Percentiles rank a stretch among this genome's conserved stretches.
Conservation (phyloP, 2,113 vertebrate genomes). For the Labeo catla region DNA sequence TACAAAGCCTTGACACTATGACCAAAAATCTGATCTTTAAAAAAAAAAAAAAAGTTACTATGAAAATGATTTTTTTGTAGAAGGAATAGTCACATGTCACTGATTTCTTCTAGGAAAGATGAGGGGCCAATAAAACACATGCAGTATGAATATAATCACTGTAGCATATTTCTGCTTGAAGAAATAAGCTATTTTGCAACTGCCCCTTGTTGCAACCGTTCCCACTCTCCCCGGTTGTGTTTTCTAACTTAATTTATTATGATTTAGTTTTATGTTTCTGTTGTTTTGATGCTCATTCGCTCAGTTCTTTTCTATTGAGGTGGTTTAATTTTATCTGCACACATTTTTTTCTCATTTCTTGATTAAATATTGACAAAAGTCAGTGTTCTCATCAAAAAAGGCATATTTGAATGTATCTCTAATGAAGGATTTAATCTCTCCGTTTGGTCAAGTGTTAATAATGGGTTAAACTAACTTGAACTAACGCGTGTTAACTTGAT, state of each 20-base stretch:
- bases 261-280: not conserved
- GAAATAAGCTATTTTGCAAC: no score
- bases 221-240: no score
- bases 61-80: no score
- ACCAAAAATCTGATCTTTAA: no score
- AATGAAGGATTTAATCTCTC: not conserved
- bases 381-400: not conserved
- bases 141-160: no score
- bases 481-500: not conserved
- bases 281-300: not conserved
- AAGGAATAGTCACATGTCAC: no score
- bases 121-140: no score
- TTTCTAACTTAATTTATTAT: not conserved
- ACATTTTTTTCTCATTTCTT: not conserved
- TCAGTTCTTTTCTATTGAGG: not conserved
- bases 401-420: not conserved
- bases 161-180: no score
- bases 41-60: no score
- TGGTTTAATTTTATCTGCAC: not conserved
- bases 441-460: not conserved
- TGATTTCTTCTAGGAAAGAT: no score
- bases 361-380: not conserved
- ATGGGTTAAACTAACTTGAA: constrained; percentile 1
- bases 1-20: no score
- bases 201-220: no score